A percentile compares a stretch with the other conserved stretches of the same genome.
phyloP scores from a whole-genome alignment of 1,140 invertebrate genomes.

The Aphelenchoides fujianensis region DNA sequence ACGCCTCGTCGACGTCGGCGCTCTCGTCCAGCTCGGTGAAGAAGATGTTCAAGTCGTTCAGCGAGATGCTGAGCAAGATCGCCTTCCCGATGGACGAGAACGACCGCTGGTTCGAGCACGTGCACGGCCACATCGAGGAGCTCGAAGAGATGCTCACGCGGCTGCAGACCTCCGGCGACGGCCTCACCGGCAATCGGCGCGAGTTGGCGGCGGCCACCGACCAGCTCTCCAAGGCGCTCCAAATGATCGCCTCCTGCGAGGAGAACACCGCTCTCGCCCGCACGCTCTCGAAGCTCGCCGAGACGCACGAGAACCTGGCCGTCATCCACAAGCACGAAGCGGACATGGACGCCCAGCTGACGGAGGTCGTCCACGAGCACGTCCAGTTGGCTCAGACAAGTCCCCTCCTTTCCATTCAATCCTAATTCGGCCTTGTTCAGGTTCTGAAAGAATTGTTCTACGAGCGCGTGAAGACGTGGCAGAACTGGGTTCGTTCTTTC shows the following conservation, averaged over 20 bases:
- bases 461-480: conserved; percentile 93
- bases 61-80: conserved; percentile 78
- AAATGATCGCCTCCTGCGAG: conserved; percentile 87
- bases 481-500: too few species aligned
- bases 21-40: conserved; percentile 90
- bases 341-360: conserved; percentile 88
- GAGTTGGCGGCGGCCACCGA: conserved; percentile 78
- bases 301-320: conserved; percentile 86
- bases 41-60: conserved; percentile 86
- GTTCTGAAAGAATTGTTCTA: too few species aligned
- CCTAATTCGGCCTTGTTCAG: too few species aligned
- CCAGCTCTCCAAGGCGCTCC: conserved; percentile 81
- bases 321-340: conserved; percentile 82
- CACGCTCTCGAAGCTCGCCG: conserved; percentile 80
- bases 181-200: conserved; percentile 78
- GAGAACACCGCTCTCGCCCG: conserved; percentile 87
- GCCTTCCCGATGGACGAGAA: conserved; percentile 98
- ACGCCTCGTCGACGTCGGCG: conserved; percentile 89
- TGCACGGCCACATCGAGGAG: conserved; percentile 82
- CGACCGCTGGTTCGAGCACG: conserved; percentile 99
- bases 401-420: too few species aligned
- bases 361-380: conserved; percentile 89
- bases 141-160: conserved; percentile 84
- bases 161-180: conserved; percentile 81
- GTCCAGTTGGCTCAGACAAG: conserved; percentile 71